These are phyloP conservation scores for Hymenopus coronatus DNA, from an alignment of 2,888 invertebrate genomes.

Conservation along the genomic window DNA sequence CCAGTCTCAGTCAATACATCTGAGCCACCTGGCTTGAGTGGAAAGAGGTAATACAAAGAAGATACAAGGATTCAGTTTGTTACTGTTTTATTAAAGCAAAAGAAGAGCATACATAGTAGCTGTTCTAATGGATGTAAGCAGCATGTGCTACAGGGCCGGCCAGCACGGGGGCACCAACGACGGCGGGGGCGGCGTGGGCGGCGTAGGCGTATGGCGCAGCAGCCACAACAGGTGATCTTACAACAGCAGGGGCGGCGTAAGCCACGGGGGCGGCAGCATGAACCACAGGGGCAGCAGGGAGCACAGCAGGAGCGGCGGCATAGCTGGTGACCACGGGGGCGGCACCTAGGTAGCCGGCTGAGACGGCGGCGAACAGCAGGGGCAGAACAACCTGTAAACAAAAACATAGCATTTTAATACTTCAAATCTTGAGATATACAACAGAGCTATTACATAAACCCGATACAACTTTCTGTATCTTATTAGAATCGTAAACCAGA, in stretches of 20 bases:
- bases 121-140: background rate
- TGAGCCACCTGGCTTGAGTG: no score
- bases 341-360: slow-evolving; percentile 46
- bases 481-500: no score
- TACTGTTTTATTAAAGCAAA: background rate
- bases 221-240: background rate
- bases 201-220: background rate
- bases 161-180: background rate
- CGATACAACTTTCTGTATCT: no score
- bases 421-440: no score
- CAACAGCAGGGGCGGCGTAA: background rate
- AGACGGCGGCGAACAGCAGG: slow-evolving; percentile 42
- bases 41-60: no score
- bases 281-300: background rate
- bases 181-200: background rate
- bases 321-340: slow-evolving; percentile 44
- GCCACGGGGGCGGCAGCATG: slow-evolving; percentile 35
- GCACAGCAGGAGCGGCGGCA: slow-evolving; percentile 17
- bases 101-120: background rate
- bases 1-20: no score
- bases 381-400: slow-evolving; percentile 23
- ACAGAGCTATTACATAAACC: no score
- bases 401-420: background rate
- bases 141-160: slow-evolving; percentile 9
- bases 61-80: background rate